Conservation (phyloP, 2,797 vertebrate genomes). For the Amphiprion clarkii region DNA sequence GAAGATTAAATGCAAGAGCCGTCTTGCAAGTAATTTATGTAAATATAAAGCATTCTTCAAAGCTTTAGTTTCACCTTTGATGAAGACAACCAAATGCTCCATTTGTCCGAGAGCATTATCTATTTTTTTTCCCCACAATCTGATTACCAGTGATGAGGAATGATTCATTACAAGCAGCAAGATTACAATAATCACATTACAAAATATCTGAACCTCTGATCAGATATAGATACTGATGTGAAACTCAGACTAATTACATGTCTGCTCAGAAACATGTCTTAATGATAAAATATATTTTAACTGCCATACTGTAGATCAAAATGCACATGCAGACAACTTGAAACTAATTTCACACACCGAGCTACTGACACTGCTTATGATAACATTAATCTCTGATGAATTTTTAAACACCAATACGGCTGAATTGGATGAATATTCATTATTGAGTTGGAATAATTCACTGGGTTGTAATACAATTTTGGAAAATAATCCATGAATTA, state of each 20-base stretch:
- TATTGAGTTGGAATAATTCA: neutral
- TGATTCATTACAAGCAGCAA: conserved; percentile 3
- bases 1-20: conserved; percentile 37
- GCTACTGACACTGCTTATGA: no score
- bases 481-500: no score
- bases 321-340: neutral
- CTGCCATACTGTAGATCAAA: neutral
- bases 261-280: neutral
- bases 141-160: conserved; percentile 16
- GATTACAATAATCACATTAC: conserved; percentile 27
- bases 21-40: conserved; percentile 22
- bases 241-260: conserved; percentile 8
- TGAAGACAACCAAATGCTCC: conserved; percentile 24
- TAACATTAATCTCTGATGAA: no score
- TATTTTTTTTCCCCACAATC: neutral
- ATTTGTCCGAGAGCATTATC: conserved; percentile 26
- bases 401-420: no score
- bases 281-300: neutral
- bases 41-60: conserved; percentile 49
- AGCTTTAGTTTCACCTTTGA: conserved; percentile 49
- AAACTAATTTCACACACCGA: no score
- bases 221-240: conserved; percentile 12
- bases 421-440: neutral
- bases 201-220: conserved; percentile 14
- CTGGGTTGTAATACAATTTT: no score